Evolutionary conservation across 2,888 invertebrate genomes (phyloP), one percentile per base, ranked within the genome.

Genomic region (Thecophora atra): DNA sequence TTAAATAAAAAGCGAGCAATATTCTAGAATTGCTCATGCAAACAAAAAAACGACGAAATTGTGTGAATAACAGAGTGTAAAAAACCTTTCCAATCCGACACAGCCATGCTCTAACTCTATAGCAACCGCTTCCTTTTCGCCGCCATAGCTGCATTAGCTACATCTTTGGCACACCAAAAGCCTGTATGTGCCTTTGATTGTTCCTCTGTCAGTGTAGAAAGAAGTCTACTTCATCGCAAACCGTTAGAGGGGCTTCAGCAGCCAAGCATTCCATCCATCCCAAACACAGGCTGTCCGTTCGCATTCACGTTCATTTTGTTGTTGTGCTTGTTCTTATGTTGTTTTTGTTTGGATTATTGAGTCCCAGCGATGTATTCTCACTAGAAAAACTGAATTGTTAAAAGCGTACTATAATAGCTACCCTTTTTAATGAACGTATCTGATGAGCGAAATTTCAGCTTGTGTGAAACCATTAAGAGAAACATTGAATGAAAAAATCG

Each of bases 301-400:
- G 62, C 51, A 69, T 69, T 69, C 47, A 51, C 60, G 4, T 69
- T 69, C 15, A 52, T 70, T 70, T 70, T 70, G 70, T 70, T 63
- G 70, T 70, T 70, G 70, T 51, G 37, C 52, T n/a, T 1, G 17
- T 47, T 47, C n/a, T 5, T 47, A n/a, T 47, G 47, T 47, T 47
- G n/a, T 47, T 47, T n/a, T 47, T 47, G 2, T 5, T 15, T 11
- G 1, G 15, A 17, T n/a, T 47, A n/a, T 47, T 47, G 1, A n/a
- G 15, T 47, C 47, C 47, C 47, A 47, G 47, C 17, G 47, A n/a
- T 21, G 24, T 66, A 24, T 62, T 74, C 2, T n/a, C n/a, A n/a
- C n/a, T n/a, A n/a, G n/a, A n/a, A n/a, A n/a, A n/a, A n/a, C n/a
- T n/a, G n/a, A n/a, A n/a, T n/a, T n/a, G n/a, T n/a, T n/a, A n/a